phyloP scores from a whole-genome alignment of 2,113 vertebrate genomes.

The Cyphomyrus discorhynchus region DNA sequence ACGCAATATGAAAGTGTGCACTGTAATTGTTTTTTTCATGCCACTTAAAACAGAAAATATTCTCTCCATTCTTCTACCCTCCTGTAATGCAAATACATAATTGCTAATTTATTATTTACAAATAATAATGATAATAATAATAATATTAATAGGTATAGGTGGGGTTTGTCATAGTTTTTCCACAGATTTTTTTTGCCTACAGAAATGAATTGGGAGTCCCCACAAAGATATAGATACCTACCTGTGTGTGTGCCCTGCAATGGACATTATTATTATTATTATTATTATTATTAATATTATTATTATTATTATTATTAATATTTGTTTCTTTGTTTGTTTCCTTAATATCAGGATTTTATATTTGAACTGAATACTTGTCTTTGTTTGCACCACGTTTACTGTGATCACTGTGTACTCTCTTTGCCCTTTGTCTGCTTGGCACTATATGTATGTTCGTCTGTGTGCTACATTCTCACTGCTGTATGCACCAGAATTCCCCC shows the following conservation, averaged over 20 bases:
- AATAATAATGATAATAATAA: not conserved
- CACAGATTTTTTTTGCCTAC: too few relatives aligned
- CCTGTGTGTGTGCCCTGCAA: too few relatives aligned
- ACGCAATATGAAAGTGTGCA: not conserved
- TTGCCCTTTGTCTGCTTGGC: not conserved
- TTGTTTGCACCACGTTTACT: not conserved
- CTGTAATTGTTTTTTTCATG: not conserved
- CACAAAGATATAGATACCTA: too few relatives aligned
- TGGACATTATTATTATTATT: not conserved
- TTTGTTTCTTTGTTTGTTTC: not conserved
- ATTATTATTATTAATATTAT: not conserved
- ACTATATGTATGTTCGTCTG: not conserved
- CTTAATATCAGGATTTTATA: not conserved
- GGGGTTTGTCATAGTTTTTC: too few relatives aligned
- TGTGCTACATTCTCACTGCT: not conserved
- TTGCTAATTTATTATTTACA: not conserved
- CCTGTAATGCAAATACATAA: not conserved
- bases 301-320: too few relatives aligned
- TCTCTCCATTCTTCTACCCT: not conserved
- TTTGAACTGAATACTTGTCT: not conserved
- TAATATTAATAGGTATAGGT: too few relatives aligned
- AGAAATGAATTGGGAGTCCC: too few relatives aligned
- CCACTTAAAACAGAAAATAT: not conserved
- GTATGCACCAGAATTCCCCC: not conserved
- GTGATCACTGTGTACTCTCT: not conserved